Conservation (phyloP, 2,113 vertebrate genomes). For the Pyxicephalus adspersus region DNA sequence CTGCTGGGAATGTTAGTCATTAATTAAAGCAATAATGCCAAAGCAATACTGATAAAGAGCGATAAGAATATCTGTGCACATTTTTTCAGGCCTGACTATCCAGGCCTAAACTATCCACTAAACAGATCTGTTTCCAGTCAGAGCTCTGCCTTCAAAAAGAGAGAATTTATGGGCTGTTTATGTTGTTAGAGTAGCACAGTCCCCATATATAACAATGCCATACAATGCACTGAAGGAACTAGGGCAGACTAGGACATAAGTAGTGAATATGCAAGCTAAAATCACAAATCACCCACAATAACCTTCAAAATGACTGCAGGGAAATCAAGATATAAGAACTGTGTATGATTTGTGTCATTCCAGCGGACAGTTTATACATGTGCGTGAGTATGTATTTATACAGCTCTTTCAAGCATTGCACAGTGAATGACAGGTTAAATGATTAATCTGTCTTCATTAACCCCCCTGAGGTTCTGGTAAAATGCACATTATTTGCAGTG, state of each 20-base stretch:
- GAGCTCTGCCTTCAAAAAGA: constrained; percentile 8
- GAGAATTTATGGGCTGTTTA: not conserved
- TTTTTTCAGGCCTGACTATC: not conserved
- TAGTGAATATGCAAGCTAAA: constrained; percentile 37
- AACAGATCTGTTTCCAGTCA: not conserved
- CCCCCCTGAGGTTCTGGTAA: constrained; percentile 47
- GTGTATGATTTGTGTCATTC: constrained; percentile 37
- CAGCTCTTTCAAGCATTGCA: constrained; percentile 34
- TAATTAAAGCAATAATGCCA: no score
- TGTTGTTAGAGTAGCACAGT: not conserved
- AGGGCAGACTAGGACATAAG: constrained; percentile 29
- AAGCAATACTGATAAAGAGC: no score
- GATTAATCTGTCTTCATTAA: constrained; percentile 55
- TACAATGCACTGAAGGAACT: constrained; percentile 5
- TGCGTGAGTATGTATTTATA: constrained; percentile 46
- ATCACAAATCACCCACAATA: constrained; percentile 24
- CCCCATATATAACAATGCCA: constrained; percentile 5
- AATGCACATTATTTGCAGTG: constrained; percentile 56
- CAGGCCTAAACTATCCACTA: not conserved
- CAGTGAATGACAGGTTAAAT: constrained; percentile 54
- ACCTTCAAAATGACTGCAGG: constrained; percentile 36
- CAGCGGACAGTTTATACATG: constrained; percentile 1
- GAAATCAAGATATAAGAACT: constrained; percentile 22
- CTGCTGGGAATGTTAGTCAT: no score
- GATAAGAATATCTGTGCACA: no score